Percentiles rank a stretch among this genome's conserved stretches.
Conservation (phyloP, 2,888 invertebrate genomes). For the Dione vanillae region DNA sequence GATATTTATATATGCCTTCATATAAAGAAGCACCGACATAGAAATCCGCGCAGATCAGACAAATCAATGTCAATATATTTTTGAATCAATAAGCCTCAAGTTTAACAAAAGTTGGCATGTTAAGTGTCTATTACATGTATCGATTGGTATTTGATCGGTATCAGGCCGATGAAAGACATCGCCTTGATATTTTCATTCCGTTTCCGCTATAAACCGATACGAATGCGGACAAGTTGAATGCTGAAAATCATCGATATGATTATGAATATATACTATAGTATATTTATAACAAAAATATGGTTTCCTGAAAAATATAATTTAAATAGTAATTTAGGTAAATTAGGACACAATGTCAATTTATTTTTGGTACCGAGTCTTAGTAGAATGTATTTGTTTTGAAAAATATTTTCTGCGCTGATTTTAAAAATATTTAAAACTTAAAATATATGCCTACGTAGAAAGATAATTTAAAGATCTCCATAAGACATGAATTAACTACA, state of each 20-base stretch:
- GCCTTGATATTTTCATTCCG: conserved; percentile 30
- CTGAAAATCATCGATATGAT: not conserved
- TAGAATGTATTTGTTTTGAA: too few relatives aligned
- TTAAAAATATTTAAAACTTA: too few relatives aligned
- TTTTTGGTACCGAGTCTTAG: too few relatives aligned
- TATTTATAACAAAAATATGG: too few relatives aligned
- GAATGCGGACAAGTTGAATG: conserved; percentile 11
- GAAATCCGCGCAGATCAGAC: not conserved
- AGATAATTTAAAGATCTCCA: too few relatives aligned
- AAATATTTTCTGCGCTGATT: too few relatives aligned
- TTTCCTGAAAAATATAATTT: too few relatives aligned
- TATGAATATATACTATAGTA: too few relatives aligned
- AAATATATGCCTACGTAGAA: too few relatives aligned
- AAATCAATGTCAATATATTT: conserved; percentile 12
- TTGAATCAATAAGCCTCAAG: conserved; percentile 13
- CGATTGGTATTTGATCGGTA: conserved; percentile 16
- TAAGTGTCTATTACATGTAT: conserved; percentile 18
- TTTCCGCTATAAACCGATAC: conserved; percentile 25
- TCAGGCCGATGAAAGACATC: conserved; percentile 29
- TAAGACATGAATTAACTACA: too few relatives aligned
- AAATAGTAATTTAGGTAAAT: too few relatives aligned
- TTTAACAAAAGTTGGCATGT: conserved; percentile 24
- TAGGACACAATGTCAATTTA: too few relatives aligned
- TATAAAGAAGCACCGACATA: not conserved
- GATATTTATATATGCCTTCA: not conserved